These are phyloP conservation scores for Hyla sarda DNA, from an alignment of 2,113 vertebrate species.

Conservation along the genomic window DNA sequence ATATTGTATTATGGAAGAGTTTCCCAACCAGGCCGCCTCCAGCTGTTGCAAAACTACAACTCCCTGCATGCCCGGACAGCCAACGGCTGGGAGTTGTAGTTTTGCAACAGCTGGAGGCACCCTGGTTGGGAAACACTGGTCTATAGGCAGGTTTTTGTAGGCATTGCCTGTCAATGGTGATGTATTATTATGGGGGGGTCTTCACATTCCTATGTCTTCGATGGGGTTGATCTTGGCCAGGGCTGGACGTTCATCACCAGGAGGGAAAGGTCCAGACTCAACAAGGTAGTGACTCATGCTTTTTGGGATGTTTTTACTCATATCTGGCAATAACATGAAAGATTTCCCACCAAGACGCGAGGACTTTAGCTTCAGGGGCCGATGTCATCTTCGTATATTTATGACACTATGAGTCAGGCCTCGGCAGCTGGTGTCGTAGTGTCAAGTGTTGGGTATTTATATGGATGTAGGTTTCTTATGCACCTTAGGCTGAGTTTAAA, in stretches of 20 bases:
- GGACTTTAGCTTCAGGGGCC: not conserved
- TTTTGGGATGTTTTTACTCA: not conserved
- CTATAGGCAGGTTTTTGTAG: too few relatives aligned
- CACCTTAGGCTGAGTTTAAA: too few relatives aligned
- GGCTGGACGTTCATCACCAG: conserved; percentile 4
- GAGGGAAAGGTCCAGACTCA: conserved; percentile 16
- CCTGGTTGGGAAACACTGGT: too few relatives aligned
- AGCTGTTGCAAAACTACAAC: too few relatives aligned
- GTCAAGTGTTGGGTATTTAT: not conserved
- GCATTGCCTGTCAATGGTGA: too few relatives aligned
- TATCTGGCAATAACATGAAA: conserved; percentile 26
- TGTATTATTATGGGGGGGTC: not conserved
- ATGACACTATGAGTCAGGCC: conserved; percentile 1
- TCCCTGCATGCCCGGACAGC: too few relatives aligned
- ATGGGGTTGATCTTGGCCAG: conserved; percentile 9
- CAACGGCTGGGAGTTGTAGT: too few relatives aligned
- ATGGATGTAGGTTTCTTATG: too few relatives aligned
- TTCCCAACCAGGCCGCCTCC: too few relatives aligned
- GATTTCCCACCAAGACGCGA: not conserved
- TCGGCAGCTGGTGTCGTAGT: not conserved
- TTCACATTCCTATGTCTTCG: not conserved
- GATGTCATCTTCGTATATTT: not conserved
- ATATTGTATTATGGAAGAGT: too few relatives aligned
- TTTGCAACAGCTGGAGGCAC: too few relatives aligned
- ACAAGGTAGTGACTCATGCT: not conserved